Evolutionary conservation across 2,113 vertebrate species (phyloP), one percentile per base, ranked within the genome.

Genomic region (Tichodroma muraria): DNA sequence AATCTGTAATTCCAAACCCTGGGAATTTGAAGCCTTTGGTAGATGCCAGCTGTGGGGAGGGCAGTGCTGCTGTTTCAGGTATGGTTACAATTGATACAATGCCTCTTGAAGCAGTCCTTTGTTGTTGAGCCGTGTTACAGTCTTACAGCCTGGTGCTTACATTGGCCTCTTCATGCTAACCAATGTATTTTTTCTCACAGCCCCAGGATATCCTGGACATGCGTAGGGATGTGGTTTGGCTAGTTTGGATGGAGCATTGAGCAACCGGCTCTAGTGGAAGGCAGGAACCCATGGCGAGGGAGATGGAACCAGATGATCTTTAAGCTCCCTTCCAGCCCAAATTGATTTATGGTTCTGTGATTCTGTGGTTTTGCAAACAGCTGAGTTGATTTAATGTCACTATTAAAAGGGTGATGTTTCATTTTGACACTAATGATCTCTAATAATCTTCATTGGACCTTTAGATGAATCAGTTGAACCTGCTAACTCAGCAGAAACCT

Each of bases 1-100:
- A 16, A 9, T 50, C 30, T 1, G 0, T 44, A 31, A 64, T 49
- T 73, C 31, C 28, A 61, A 11, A 33, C 4, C 1, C 1, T 40
- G 17, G 25, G 49, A 76, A 79, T 31, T n/a, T 38, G 72, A 66
- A 90, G 38, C 20, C 45, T 56, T 61, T 53, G 60, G 27, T 19
- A 40, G 16, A 10, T 23, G 9, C 10, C 5, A 8, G 2, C 40
- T 15, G 22, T 35, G 33, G 13, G 24, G 8, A 10, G 2, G 2
- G 35, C 37, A 23, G 31, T 9, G 4, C 54, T 50, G 54, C 37
- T 33, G 0, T 52, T 65, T 60, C 9, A 11, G n/a, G 8, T 40
- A 13, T 6, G 20, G 33, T 40, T 52, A 30, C 53, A 78, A 69
- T 44, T 4, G 3, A 24, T 50, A 31, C 0, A 10, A 33, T 21